These are phyloP conservation scores for Limnephilus marmoratus DNA, from an alignment of 2,888 invertebrate species.

Conservation along the genomic window DNA sequence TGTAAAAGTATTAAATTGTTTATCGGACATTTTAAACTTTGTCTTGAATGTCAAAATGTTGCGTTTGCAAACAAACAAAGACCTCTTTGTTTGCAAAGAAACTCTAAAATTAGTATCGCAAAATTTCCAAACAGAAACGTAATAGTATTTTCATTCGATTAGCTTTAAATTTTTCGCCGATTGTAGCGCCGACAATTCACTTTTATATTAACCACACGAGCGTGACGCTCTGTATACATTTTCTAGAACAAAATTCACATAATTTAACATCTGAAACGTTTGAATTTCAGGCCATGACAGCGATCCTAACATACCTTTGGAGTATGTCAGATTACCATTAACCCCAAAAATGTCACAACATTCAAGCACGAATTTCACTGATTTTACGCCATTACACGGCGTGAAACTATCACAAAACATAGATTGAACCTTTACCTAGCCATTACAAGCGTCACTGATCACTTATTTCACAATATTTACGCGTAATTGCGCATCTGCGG, in stretches of 20 bases:
- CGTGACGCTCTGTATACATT: not conserved
- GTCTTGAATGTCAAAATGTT: slow-evolving; percentile 21
- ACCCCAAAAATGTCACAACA: slow-evolving; percentile 28
- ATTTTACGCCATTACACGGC: slow-evolving; percentile 27
- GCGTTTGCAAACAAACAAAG: slow-evolving; percentile 17
- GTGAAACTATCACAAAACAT: not conserved
- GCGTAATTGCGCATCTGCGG: not conserved
- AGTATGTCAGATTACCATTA: not conserved
- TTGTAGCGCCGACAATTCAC: not conserved
- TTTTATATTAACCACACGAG: slow-evolving; percentile 1
- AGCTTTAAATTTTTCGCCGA: not conserved
- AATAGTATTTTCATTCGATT: not conserved
- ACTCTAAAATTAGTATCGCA: slow-evolving; percentile 38
- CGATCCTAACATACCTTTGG: not conserved
- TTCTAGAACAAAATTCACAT: not conserved
- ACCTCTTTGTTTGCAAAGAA: slow-evolving; percentile 28
- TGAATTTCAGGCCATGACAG: not conserved
- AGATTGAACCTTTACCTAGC: not conserved
- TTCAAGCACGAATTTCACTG: not conserved
- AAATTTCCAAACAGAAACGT: slow-evolving; percentile 1
- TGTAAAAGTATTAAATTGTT: not conserved
- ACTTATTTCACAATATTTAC: slow-evolving; percentile 51
- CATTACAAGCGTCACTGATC: not conserved
- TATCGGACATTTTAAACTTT: not conserved
- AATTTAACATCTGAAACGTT: not conserved